Evolutionary conservation across 2,888 invertebrate genomes (phyloP).

Genomic region (Ormyrus rosae): DNA sequence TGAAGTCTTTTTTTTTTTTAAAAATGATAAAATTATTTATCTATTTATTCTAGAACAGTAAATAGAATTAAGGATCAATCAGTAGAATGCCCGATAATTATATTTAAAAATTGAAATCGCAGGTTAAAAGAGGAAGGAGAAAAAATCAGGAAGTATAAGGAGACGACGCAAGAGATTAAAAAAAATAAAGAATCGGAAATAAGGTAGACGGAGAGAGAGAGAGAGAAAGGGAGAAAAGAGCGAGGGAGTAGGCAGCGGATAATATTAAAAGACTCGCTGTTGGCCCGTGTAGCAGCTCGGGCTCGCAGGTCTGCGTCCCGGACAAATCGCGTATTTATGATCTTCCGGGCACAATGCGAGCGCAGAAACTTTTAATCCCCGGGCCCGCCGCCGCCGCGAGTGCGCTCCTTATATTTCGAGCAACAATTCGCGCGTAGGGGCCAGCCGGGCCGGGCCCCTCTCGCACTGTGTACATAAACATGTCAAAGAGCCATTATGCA

Average conservation of each 20-base stretch:
- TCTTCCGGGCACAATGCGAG: slow-evolving; percentile 68
- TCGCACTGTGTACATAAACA: slow-evolving; percentile 72
- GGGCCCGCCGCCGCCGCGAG: slow-evolving; percentile 55
- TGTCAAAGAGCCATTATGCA: slow-evolving; percentile 74
- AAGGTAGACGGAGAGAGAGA: slow-evolving; percentile 20
- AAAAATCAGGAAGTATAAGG: neutral
- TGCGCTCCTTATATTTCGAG: slow-evolving; percentile 65
- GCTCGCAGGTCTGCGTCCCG: slow-evolving; percentile 59
- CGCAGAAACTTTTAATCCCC: slow-evolving; percentile 68
- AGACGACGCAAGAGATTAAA: slow-evolving; percentile 11
- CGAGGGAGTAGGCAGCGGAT: slow-evolving; percentile 52
- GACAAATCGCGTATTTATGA: slow-evolving; percentile 75
- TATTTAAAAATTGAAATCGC: too few species aligned
- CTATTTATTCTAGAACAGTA: too few species aligned
- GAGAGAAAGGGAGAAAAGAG: slow-evolving; percentile 57
- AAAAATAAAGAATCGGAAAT: slow-evolving; percentile 42
- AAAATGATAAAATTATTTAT: too few species aligned
- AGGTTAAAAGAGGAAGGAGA: too few species aligned
- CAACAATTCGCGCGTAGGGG: slow-evolving; percentile 59
- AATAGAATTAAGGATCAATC: too few species aligned
- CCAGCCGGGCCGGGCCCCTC: neutral
- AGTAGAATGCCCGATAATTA: too few species aligned
- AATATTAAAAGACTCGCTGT: slow-evolving; percentile 54
- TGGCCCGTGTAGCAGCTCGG: slow-evolving; percentile 62
- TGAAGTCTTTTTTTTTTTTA: too few species aligned